phyloP scores from a whole-genome alignment of 2,888 invertebrate genomes.

The Psylliodes chrysocephalus region DNA sequence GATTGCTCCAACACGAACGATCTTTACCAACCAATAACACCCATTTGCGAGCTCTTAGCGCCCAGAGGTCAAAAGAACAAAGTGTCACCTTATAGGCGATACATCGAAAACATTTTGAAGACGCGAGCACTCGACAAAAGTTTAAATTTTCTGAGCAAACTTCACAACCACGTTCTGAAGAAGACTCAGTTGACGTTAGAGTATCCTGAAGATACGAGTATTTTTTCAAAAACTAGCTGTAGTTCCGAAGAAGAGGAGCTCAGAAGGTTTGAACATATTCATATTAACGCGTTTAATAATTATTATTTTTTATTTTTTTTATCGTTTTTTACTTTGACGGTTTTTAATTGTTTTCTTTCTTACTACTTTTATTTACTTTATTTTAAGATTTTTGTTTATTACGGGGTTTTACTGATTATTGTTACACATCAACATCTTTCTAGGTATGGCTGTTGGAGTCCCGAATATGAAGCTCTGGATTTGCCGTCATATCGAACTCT shows the following conservation, averaged over 20 bases:
- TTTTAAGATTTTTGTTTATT: not conserved
- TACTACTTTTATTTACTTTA: not conserved
- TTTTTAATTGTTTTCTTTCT: too few species aligned
- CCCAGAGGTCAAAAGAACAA: slow-evolving; percentile 47
- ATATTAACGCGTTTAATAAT: too few species aligned
- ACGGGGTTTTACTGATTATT: too few species aligned
- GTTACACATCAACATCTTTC: too few species aligned
- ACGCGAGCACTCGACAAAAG: slow-evolving; percentile 87
- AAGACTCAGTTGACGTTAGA: slow-evolving; percentile 79
- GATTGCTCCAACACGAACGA: slow-evolving; percentile 43
- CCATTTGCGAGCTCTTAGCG: slow-evolving; percentile 62
- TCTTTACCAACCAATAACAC: slow-evolving; percentile 63
- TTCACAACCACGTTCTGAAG: slow-evolving; percentile 75
- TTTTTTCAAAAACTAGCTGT: slow-evolving; percentile 51
- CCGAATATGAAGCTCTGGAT: slow-evolving; percentile 78
- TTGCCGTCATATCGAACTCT: slow-evolving; percentile 87
- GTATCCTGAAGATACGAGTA: slow-evolving; percentile 63
- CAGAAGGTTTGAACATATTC: slow-evolving; percentile 67
- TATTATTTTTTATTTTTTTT: too few species aligned
- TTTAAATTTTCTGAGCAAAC: slow-evolving; percentile 79
- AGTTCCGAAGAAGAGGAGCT: slow-evolving; percentile 66
- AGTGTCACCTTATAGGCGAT: slow-evolving; percentile 70
- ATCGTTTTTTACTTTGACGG: too few species aligned
- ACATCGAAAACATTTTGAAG: slow-evolving; percentile 88
- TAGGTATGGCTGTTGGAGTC: slow-evolving; percentile 79